Conservation (phyloP, 2,113 vertebrate genomes). For the Cottus gobio region DNA sequence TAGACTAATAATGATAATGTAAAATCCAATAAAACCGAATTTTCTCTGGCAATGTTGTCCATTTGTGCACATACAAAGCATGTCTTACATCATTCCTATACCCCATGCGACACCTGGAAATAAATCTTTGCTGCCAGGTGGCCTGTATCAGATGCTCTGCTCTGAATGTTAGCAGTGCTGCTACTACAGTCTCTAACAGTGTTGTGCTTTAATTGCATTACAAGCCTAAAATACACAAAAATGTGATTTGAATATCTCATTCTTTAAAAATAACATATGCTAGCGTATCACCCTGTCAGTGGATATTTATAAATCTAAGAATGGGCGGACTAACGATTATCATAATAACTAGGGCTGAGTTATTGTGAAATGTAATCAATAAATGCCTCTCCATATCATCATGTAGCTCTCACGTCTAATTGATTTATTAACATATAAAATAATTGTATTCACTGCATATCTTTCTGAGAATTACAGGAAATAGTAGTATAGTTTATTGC, state of each 20-base stretch:
- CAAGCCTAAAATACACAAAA: slow-evolving; percentile 1
- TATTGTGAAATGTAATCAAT: background rate
- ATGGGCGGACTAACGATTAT: background rate
- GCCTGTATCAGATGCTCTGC: slow-evolving; percentile 15
- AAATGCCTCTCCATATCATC: background rate
- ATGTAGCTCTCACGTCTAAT: background rate
- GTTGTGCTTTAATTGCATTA: background rate
- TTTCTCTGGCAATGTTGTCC: slow-evolving; percentile 7
- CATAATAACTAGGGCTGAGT: background rate
- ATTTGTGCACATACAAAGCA: background rate
- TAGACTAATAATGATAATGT: slow-evolving; percentile 25
- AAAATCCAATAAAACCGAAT: slow-evolving; percentile 13
- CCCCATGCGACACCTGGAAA: slow-evolving; percentile 21
- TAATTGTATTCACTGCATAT: background rate
- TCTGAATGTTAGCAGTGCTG: slow-evolving; percentile 21
- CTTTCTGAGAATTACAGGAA: background rate
- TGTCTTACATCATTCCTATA: background rate
- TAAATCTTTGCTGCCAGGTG: slow-evolving; percentile 27
- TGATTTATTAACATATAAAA: background rate
- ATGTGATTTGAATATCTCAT: background rate
- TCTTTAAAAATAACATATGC: background rate
- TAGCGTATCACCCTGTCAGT: background rate
- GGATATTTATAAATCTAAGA: slow-evolving; percentile 19
- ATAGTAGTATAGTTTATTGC: background rate
- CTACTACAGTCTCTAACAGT: background rate